These are phyloP conservation scores for Pocillopora meandrina DNA, from an alignment of 92 coral and sea anemone genomes.

Conservation along the genomic window DNA sequence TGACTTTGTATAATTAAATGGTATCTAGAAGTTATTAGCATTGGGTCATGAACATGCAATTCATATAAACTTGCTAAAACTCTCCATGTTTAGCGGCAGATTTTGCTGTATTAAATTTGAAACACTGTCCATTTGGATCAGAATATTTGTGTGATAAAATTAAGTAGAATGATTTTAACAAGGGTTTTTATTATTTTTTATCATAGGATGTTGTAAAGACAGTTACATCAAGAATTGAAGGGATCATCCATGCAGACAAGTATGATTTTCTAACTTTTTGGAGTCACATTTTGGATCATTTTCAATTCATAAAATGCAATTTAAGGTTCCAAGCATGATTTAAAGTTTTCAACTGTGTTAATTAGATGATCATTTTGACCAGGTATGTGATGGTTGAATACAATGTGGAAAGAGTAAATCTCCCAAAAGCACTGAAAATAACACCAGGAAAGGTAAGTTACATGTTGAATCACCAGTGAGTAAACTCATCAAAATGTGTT, in stretches of 20 bases:
- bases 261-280: background rate
- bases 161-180: too few relatives aligned
- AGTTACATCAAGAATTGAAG: slow-evolving; percentile 31
- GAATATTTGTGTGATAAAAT: too few relatives aligned
- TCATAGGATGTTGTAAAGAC: slow-evolving; percentile 37
- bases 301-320: too few relatives aligned
- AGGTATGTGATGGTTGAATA: slow-evolving; percentile 61
- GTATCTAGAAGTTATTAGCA: too few relatives aligned
- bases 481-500: background rate
- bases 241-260: slow-evolving; percentile 48
- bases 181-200: background rate
- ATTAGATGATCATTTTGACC: background rate
- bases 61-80: too few relatives aligned
- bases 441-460: slow-evolving; percentile 56
- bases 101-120: too few relatives aligned
- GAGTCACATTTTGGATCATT: background rate
- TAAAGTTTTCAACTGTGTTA: background rate
- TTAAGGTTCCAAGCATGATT: too few relatives aligned
- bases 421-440: slow-evolving; percentile 32
- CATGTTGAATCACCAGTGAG: background rate
- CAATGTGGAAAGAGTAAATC: slow-evolving; percentile 38
- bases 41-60: too few relatives aligned
- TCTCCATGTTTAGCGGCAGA: too few relatives aligned
- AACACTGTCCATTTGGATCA: too few relatives aligned
- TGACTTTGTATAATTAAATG: background rate